A percentile compares a stretch with the other conserved stretches of the same genome.
Evolutionary conservation across 2,113 vertebrate genomes (phyloP).

Genomic region (Heterotis niloticus): DNA sequence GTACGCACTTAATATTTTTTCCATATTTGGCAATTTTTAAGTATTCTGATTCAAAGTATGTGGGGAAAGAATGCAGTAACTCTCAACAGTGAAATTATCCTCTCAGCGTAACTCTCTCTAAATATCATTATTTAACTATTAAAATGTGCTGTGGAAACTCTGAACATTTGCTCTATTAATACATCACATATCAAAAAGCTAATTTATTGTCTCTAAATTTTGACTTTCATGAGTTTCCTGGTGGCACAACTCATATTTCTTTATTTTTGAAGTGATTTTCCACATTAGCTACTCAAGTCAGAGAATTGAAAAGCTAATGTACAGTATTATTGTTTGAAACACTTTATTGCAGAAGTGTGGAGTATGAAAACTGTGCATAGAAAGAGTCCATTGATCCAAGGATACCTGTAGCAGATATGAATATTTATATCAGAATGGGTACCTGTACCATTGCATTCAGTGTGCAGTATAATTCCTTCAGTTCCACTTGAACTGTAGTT

Average conservation of each 20-base stretch:
- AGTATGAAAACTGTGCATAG: too few relatives aligned
- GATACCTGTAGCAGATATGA: too few relatives aligned
- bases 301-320: too few relatives aligned
- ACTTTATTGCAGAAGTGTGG: too few relatives aligned
- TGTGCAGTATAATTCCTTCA: background rate
- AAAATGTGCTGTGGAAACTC: background rate
- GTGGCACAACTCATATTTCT: too few relatives aligned
- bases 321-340: too few relatives aligned
- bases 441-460: too few relatives aligned
- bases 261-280: too few relatives aligned
- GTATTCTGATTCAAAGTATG: background rate
- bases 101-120: background rate
- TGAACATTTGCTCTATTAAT: background rate
- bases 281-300: too few relatives aligned
- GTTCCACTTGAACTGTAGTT: background rate
- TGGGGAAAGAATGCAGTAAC: constrained; percentile 7
- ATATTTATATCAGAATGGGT: too few relatives aligned
- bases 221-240: background rate
- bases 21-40: background rate
- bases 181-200: background rate
- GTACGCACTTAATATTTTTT: background rate
- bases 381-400: too few relatives aligned
- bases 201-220: background rate
- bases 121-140: constrained; percentile 4
- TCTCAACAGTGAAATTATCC: background rate